These are phyloP conservation scores for Cyprinus carpio DNA, from an alignment of 2,113 vertebrate species.

Conservation along the genomic window DNA sequence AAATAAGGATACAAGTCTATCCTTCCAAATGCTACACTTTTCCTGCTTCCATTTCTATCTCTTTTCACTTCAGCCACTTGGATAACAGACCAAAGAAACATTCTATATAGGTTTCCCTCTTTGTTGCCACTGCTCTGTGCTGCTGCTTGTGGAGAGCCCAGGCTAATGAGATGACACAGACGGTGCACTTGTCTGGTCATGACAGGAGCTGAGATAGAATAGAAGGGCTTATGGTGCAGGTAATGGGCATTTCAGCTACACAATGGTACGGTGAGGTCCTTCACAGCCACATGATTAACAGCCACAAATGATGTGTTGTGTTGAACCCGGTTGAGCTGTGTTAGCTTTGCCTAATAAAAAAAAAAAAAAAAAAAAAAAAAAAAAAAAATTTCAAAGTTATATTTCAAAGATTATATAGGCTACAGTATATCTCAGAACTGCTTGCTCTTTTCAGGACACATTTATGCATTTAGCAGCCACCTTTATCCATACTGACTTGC, in stretches of 20 bases:
- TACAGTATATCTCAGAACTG: neutral
- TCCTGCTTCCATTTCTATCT: constrained; percentile 19
- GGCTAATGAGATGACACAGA: constrained; percentile 54
- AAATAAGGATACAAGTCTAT: constrained; percentile 25
- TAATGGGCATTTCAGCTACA: constrained; percentile 57
- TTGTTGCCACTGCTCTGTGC: constrained; percentile 4
- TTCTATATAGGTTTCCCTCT: constrained; percentile 44
- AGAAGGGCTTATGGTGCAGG: constrained; percentile 51
- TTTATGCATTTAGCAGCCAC: neutral
- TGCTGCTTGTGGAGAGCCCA: neutral
- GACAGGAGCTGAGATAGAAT: constrained; percentile 51
- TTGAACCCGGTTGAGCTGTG: neutral
- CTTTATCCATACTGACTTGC: neutral
- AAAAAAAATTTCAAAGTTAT: neutral
- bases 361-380: neutral
- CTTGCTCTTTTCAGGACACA: neutral
- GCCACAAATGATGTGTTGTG: neutral
- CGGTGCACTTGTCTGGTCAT: constrained; percentile 51
- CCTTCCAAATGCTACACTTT: constrained; percentile 4
- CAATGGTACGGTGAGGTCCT: constrained; percentile 34
- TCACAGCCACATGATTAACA: constrained; percentile 5
- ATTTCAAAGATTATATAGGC: neutral
- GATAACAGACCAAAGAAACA: constrained; percentile 53
- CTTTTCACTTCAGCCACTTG: constrained; percentile 46
- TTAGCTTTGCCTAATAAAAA: neutral